Percentiles rank a stretch among this genome's conserved stretches.
Evolutionary conservation across 2,113 vertebrate genomes (phyloP).

Genomic region (Australoheros scitulus): DNA sequence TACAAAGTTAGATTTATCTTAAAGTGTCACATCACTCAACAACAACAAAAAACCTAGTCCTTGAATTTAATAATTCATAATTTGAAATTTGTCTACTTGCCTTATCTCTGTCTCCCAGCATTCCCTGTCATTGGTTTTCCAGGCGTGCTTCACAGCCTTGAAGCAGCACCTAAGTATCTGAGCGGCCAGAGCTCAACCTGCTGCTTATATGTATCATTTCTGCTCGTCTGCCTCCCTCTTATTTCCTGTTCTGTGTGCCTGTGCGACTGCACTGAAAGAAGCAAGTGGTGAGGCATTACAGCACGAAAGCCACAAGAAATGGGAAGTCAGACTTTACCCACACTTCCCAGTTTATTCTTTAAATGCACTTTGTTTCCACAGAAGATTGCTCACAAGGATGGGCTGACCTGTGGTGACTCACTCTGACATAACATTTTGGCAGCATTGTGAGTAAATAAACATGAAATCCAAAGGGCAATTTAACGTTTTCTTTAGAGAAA

Average conservation of each 20-base stretch:
- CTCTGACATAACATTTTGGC: not conserved
- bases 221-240: slow-evolving; percentile 2
- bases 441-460: not conserved
- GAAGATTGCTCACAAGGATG: not conserved
- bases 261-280: not conserved
- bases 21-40: not conserved
- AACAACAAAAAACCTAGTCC: not conserved
- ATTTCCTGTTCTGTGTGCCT: slow-evolving; percentile 52
- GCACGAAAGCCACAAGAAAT: slow-evolving; percentile 39
- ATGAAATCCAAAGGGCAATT: not conserved
- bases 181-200: not conserved
- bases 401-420: not conserved
- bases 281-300: slow-evolving; percentile 7
- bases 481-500: not conserved
- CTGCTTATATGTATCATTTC: not conserved
- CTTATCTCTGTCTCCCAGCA: slow-evolving; percentile 26
- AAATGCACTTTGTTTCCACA: not conserved
- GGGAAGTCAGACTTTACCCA: slow-evolving; percentile 55
- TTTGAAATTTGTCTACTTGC: slow-evolving; percentile 35
- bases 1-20: not conserved
- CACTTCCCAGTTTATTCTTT: slow-evolving; percentile 18
- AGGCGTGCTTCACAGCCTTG: not conserved
- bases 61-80: not conserved
- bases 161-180: not conserved
- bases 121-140: not conserved